A percentile compares a stretch with the other conserved stretches of the same genome.
These are phyloP conservation scores for Abscondita cerata DNA, from an alignment of 2,888 invertebrate species.

Conservation along the genomic window DNA sequence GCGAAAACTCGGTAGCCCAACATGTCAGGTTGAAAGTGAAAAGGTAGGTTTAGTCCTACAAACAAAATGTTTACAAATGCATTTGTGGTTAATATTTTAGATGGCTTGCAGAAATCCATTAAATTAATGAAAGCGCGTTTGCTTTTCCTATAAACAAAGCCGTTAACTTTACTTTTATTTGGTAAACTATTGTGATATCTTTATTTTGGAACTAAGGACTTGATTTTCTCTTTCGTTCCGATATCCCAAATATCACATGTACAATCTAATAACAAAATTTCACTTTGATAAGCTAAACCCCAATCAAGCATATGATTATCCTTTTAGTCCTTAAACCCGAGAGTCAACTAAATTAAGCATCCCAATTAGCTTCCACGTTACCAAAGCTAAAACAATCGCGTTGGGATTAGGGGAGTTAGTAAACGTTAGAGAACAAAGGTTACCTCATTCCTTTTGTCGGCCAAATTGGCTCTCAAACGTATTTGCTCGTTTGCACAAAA, in stretches of 20 bases:
- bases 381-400: constrained; percentile 41
- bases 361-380: constrained; percentile 42
- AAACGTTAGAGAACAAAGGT: constrained; percentile 42
- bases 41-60: not conserved
- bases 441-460: constrained; percentile 39
- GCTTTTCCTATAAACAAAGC: constrained; percentile 11
- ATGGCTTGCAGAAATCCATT: not conserved
- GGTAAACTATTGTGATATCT: not conserved
- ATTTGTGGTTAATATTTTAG: not conserved
- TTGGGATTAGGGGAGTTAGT: constrained; percentile 39
- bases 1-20: too few relatives aligned
- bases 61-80: too few relatives aligned
- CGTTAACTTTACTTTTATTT: not conserved
- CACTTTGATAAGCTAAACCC: constrained; percentile 43
- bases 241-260: constrained; percentile 30
- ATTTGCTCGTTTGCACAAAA: constrained; percentile 31
- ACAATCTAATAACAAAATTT: constrained; percentile 43
- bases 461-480: constrained; percentile 30
- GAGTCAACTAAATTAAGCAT: constrained; percentile 42
- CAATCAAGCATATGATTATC: constrained; percentile 43
- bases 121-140: constrained; percentile 17
- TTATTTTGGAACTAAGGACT: constrained; percentile 12
- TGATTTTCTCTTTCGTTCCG: constrained; percentile 12
- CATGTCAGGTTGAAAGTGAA: constrained; percentile 1
- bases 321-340: constrained; percentile 44